These are phyloP conservation scores for Galaxea fascicularis DNA, from an alignment of 92 coral and sea anemone genomes.

Conservation along the genomic window DNA sequence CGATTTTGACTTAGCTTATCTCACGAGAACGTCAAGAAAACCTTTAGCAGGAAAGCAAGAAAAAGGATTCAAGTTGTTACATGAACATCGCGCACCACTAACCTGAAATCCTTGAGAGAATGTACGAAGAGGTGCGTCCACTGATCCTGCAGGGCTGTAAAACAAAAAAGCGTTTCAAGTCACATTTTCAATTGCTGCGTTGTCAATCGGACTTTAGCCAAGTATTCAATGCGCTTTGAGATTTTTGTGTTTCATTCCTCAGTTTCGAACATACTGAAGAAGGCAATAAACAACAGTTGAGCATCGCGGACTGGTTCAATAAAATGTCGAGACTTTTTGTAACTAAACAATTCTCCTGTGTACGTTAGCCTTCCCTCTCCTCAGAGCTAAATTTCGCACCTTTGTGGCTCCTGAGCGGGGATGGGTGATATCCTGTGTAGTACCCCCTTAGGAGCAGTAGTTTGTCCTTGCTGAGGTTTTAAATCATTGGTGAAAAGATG, in stretches of 20 bases:
- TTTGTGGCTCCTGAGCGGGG: conserved; percentile 68
- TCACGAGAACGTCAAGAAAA: no score
- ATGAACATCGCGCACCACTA: conserved; percentile 3
- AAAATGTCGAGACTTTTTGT: no score
- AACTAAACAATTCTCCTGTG: not conserved
- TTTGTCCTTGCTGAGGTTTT: conserved; percentile 87
- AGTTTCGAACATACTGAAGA: no score
- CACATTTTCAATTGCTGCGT: not conserved
- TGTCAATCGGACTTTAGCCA: not conserved
- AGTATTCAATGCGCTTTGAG: no score
- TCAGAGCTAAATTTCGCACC: conserved; percentile 48
- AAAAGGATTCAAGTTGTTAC: not conserved
- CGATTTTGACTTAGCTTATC: not conserved
- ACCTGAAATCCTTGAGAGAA: conserved; percentile 99
- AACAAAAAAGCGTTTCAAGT: not conserved
- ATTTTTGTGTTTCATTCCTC: no score
- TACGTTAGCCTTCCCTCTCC: not conserved
- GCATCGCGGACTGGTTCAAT: no score
- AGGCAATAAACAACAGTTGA: no score
- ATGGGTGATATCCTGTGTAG: conserved; percentile 83
- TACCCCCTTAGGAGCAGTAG: conserved; percentile 83
- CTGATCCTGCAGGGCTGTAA: conserved; percentile 32
- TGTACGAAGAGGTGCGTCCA: conserved; percentile 68
- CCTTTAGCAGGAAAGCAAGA: not conserved
- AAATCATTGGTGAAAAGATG: conserved; percentile 92